These are phyloP conservation scores for Macrophya annulata DNA, from an alignment of 2,888 invertebrate species.

Conservation along the genomic window DNA sequence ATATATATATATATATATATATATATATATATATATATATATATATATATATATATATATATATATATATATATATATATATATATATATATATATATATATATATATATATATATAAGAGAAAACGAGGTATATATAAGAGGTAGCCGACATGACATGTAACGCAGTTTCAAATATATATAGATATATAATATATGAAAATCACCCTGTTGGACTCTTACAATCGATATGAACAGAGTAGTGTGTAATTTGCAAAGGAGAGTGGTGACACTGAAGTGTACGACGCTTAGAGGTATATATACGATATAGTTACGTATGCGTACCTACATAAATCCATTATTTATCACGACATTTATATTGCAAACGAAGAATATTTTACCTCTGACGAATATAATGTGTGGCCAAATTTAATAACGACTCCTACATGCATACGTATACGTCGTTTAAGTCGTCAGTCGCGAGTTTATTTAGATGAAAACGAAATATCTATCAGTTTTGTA, in stretches of 20 bases:
- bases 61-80: neutral
- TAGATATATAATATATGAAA: neutral
- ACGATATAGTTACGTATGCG: neutral
- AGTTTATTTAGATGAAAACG: neutral
- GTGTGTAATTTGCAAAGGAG: conserved; percentile 33
- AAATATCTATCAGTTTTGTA: neutral
- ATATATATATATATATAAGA: too few species aligned
- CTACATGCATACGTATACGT: too few species aligned
- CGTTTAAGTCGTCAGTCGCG: neutral
- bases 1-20: too few species aligned
- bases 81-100: too few species aligned
- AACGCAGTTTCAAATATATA: neutral
- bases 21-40: too few species aligned
- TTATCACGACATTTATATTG: neutral
- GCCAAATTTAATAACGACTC: neutral
- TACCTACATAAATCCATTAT: neutral
- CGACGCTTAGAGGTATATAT: neutral
- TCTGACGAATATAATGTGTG: neutral
- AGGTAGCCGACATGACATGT: neutral
- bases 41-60: too few species aligned
- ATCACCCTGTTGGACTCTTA: neutral
- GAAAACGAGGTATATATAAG: neutral
- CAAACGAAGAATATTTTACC: neutral
- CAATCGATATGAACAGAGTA: conserved; percentile 23
- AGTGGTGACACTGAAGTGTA: conserved; percentile 3